phyloP scores from a whole-genome alignment of 2,113 vertebrate species.

The Sturnira hondurensis region DNA sequence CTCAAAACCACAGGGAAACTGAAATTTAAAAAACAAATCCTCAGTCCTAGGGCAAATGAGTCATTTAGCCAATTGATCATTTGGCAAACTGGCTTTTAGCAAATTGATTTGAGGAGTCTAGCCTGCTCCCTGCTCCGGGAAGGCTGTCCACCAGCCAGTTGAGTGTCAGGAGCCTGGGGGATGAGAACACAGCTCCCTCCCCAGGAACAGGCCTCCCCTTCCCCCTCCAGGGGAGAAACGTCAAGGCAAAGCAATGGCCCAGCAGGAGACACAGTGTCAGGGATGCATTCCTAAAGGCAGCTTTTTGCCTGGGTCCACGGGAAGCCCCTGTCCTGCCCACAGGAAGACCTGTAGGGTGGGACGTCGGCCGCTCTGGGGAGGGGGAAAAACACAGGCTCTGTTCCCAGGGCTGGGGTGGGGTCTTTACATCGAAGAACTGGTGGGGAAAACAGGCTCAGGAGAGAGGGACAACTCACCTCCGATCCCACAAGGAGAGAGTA shows the following conservation, averaged over 20 bases:
- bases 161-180: neutral
- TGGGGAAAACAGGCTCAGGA: neutral
- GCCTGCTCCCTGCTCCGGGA: neutral
- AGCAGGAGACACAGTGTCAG: neutral
- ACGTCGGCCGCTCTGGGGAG: neutral
- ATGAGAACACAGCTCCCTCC: neutral
- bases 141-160: neutral
- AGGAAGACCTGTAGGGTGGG: neutral
- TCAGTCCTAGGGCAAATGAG: conserved; percentile 30
- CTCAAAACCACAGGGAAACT: neutral
- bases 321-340: neutral
- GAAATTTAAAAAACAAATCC: neutral
- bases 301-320: rapidly evolving
- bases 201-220: neutral
- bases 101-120: conserved; percentile 32
- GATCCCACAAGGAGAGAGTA: neutral
- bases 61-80: conserved; percentile 39
- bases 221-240: neutral
- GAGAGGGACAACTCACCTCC: neutral
- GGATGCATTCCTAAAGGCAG: neutral
- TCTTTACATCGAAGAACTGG: neutral
- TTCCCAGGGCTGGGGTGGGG: neutral
- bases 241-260: neutral
- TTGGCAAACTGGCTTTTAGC: conserved; percentile 57
- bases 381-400: rapidly evolving